A percentile compares a stretch with the other conserved stretches of the same genome.
These are phyloP conservation scores for Chrysocyon brachyurus DNA, from an alignment of 2,797 vertebrate genomes.

Conservation along the genomic window DNA sequence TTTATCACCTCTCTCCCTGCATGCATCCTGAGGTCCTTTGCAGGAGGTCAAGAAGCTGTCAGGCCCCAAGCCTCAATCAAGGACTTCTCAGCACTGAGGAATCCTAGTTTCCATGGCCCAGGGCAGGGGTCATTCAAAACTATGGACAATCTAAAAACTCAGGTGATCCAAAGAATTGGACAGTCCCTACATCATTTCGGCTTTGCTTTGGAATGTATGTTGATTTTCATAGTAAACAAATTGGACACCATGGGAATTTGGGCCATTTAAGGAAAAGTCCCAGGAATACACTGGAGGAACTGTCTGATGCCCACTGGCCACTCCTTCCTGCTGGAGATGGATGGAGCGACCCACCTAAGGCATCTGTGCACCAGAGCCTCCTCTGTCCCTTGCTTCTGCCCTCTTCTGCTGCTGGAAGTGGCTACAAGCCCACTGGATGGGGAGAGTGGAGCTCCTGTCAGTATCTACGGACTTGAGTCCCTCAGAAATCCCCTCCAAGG, in stretches of 20 bases:
- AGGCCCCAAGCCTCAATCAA: background rate
- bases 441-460: background rate
- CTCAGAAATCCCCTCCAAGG: background rate
- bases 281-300: background rate
- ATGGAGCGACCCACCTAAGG: background rate
- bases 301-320: background rate
- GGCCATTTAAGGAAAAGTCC: background rate
- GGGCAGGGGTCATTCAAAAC: background rate
- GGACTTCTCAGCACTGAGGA: background rate
- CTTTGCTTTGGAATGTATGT: background rate
- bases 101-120: background rate
- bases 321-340: background rate
- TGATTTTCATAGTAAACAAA: background rate
- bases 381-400: background rate
- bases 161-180: background rate
- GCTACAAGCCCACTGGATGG: background rate
- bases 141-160: background rate
- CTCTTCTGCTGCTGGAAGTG: background rate
- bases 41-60: background rate
- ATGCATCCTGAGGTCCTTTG: background rate
- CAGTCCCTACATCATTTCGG: background rate
- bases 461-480: background rate
- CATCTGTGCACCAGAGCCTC: background rate
- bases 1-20: background rate
- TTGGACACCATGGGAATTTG: background rate